Percentiles rank a stretch among this genome's conserved stretches.
Evolutionary conservation across 2,113 vertebrate species (phyloP).

Genomic region (Hyla sarda): DNA sequence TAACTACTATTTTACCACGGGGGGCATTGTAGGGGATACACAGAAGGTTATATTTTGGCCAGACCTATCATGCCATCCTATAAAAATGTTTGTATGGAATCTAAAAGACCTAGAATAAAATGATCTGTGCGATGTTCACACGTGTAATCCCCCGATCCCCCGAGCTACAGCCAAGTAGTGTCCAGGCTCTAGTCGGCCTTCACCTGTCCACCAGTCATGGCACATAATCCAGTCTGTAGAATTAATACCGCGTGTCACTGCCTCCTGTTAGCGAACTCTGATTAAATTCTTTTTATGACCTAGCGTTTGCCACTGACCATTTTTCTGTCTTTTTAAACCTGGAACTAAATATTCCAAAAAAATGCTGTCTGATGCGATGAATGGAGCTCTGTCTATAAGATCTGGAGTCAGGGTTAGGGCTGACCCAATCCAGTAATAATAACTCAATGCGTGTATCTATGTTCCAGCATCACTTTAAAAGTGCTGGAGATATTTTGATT

Average conservation of each 20-base stretch:
- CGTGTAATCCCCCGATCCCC: constrained; percentile 29
- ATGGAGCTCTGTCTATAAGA: background rate
- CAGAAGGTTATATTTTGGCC: too few relatives aligned
- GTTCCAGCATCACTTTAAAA: too few relatives aligned
- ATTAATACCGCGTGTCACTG: background rate
- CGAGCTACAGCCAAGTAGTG: constrained; percentile 19
- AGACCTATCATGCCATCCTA: background rate
- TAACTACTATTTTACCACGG: too few relatives aligned
- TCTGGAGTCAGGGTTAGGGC: too few relatives aligned
- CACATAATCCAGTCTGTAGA: background rate
- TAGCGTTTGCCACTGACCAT: background rate
- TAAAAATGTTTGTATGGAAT: constrained; percentile 27
- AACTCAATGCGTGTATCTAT: too few relatives aligned
- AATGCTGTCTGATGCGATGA: background rate
- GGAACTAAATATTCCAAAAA: background rate
- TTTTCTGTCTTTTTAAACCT: background rate
- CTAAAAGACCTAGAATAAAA: constrained; percentile 10
- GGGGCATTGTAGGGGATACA: too few relatives aligned
- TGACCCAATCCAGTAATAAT: too few relatives aligned
- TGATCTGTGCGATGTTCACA: constrained; percentile 2
- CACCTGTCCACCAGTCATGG: background rate
- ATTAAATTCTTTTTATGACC: background rate
- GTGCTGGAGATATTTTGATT: too few relatives aligned
- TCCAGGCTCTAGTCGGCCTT: constrained; percentile 3
- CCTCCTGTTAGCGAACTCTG: background rate